These are phyloP conservation scores for Burhinus bistriatus DNA, from an alignment of 2,113 vertebrate species.

Conservation along the genomic window DNA sequence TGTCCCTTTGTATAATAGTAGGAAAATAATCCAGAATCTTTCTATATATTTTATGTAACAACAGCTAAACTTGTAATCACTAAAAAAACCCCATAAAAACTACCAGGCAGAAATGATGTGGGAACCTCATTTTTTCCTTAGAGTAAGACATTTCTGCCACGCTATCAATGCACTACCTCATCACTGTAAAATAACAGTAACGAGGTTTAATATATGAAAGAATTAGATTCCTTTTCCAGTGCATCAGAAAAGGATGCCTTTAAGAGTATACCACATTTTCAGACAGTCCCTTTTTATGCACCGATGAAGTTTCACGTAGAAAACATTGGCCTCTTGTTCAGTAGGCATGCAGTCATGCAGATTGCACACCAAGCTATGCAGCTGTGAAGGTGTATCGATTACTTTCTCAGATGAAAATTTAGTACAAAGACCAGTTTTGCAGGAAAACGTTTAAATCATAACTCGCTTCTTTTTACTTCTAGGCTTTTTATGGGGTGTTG, in stretches of 20 bases:
- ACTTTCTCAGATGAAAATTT: not conserved
- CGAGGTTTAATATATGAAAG: not conserved
- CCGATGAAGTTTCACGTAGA: accelerated
- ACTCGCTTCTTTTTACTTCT: not conserved
- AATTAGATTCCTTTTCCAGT: not conserved
- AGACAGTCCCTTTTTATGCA: not conserved
- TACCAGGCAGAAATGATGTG: not conserved
- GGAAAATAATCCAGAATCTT: not conserved
- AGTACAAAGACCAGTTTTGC: not conserved
- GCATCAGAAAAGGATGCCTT: not conserved
- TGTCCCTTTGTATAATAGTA: not conserved
- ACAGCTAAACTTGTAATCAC: not conserved
- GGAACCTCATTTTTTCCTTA: not conserved
- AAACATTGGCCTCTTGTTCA: not conserved
- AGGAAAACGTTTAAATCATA: not conserved
- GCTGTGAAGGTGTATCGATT: not conserved
- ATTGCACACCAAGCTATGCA: not conserved
- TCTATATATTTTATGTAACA: not conserved
- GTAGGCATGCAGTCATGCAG: not conserved
- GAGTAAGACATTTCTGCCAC: not conserved
- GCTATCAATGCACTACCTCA: not conserved
- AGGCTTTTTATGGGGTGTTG: slow-evolving; percentile 94
- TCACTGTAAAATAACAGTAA: not conserved
- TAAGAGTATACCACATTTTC: not conserved
- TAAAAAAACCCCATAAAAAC: not conserved